Conservation (phyloP, 2,797 vertebrate species). For the Acanthiza pusilla region DNA sequence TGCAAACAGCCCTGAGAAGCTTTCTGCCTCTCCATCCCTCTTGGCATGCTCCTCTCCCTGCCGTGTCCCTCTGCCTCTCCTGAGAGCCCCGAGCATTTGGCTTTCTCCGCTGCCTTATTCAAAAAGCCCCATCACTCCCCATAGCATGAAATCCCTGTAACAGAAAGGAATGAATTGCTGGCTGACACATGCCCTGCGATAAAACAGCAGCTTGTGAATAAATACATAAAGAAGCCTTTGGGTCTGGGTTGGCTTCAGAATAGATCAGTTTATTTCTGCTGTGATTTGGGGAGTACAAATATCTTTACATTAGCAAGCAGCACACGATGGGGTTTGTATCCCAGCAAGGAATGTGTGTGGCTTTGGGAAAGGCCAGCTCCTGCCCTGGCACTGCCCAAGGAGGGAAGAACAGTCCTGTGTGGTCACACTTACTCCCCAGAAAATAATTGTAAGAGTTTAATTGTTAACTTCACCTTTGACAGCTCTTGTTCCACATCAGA, state of each 20-base stretch:
- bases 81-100: background rate
- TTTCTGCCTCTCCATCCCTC: background rate
- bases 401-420: background rate
- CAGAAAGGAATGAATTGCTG: background rate
- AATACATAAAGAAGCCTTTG: background rate
- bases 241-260: background rate
- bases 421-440: background rate
- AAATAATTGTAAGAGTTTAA: background rate
- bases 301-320: background rate
- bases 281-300: background rate
- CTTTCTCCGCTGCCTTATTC: background rate
- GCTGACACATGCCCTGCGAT: background rate
- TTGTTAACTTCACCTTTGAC: background rate
- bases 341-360: background rate
- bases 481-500: background rate
- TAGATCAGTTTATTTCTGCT: background rate
- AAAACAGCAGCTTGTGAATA: slow-evolving; percentile 10
- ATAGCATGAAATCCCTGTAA: background rate
- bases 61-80: background rate
- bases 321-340: fast-evolving
- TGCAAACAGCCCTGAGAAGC: background rate
- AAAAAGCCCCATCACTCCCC: background rate
- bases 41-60: background rate
- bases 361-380: background rate
- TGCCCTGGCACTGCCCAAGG: background rate